Conservation (phyloP, 1,140 invertebrate genomes). For the Colletes latitarsis region DNA sequence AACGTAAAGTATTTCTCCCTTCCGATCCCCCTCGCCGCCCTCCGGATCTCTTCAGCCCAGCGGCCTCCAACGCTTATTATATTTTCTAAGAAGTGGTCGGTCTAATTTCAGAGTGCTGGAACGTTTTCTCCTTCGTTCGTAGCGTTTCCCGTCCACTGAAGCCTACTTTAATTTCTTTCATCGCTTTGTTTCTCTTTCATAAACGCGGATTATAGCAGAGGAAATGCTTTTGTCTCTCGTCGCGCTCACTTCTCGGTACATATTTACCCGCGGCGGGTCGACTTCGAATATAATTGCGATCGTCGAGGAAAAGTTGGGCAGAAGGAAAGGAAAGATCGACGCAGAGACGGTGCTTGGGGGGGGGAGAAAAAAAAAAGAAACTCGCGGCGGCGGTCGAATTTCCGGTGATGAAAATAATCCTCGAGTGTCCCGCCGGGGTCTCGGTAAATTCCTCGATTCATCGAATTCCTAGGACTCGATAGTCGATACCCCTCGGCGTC, state of each 20-base stretch:
- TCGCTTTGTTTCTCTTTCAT: slow-evolving; percentile 52
- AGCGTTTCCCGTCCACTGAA: slow-evolving; percentile 8
- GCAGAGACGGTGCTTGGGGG: no score
- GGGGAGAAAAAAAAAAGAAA: background rate
- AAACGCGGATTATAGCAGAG: slow-evolving; percentile 42
- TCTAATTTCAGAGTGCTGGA: slow-evolving; percentile 28
- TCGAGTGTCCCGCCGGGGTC: slow-evolving; percentile 27
- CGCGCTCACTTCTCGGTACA: slow-evolving; percentile 42
- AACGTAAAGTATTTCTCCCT: background rate
- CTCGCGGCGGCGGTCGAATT: slow-evolving; percentile 30
- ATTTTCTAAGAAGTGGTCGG: slow-evolving; percentile 39
- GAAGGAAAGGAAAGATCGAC: background rate
- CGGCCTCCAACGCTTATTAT: slow-evolving; percentile 14
- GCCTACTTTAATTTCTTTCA: slow-evolving; percentile 47
- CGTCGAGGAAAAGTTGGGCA: slow-evolving; percentile 1
- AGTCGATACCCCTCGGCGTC: background rate
- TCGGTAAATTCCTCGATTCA: slow-evolving; percentile 35
- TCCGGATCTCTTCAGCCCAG: background rate
- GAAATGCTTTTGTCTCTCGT: slow-evolving; percentile 46
- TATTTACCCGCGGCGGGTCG: slow-evolving; percentile 40
- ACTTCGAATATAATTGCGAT: slow-evolving; percentile 44
- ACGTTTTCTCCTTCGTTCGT: slow-evolving; percentile 5
- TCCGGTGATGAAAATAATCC: slow-evolving; percentile 45
- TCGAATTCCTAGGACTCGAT: slow-evolving; percentile 25
- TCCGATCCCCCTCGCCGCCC: background rate